A percentile compares a stretch with the other conserved stretches of the same genome.
Conservation (phyloP, 2,888 invertebrate species). For the Eurytoma adleriae region DNA sequence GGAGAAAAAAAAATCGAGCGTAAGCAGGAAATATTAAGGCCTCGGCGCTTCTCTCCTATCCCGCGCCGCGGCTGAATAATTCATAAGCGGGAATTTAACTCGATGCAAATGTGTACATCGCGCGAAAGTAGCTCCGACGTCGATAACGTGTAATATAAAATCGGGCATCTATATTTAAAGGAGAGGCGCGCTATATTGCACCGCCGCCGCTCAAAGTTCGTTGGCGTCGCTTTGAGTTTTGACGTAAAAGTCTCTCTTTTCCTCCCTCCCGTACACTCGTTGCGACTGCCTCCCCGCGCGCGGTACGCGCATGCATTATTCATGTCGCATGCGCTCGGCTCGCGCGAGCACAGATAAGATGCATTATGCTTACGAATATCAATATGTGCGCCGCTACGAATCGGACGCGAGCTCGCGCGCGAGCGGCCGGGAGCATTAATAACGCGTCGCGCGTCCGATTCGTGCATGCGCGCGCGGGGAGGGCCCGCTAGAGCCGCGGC, state of each 20-base stretch:
- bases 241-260: constrained; percentile 26
- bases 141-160: constrained; percentile 52
- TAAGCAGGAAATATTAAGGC: constrained; percentile 16
- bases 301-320: constrained; percentile 63
- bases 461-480: too few relatives aligned
- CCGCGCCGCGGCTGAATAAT: constrained; percentile 35
- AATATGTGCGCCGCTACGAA: constrained; percentile 61
- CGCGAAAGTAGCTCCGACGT: constrained; percentile 3
- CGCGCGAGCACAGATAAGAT: constrained; percentile 57
- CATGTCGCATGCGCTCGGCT: constrained; percentile 58
- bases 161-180: constrained; percentile 50
- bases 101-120: constrained; percentile 45
- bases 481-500: too few relatives aligned
- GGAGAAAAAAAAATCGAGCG: constrained; percentile 3
- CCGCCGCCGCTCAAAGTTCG: constrained; percentile 22
- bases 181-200: constrained; percentile 3
- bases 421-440: constrained; percentile 28
- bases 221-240: constrained; percentile 30
- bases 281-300: background rate
- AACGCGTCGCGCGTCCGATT: constrained; percentile 9
- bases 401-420: constrained; percentile 6
- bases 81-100: constrained; percentile 44
- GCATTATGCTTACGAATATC: constrained; percentile 65
- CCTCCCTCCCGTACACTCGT: background rate
- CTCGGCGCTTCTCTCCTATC: background rate